Evolutionary conservation across 1,140 invertebrate genomes (phyloP), one percentile per base, ranked within the genome.

Genomic region (Vanessa tameamea): DNA sequence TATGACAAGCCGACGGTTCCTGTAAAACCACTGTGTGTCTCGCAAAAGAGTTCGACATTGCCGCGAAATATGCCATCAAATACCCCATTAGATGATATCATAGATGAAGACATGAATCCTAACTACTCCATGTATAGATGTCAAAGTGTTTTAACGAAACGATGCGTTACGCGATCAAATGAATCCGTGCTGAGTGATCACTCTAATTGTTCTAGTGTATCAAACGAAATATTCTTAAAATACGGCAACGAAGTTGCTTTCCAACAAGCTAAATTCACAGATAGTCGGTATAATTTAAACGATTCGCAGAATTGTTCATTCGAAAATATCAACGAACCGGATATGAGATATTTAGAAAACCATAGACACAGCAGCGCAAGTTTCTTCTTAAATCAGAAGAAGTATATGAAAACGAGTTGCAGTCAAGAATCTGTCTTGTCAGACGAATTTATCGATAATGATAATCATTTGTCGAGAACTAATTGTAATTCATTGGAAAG

Each of bases 381-480:
- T 79, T 95, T 95, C 86, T 95, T 95, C 76, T 83, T 95, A 16
- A 95, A 94, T 68, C 94, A 94, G 64, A 94, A 93, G 78, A 94
- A 95, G 66, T 89, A 90, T 72, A 93, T 93, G 90, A 93, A 93
- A 67, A 80, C 73, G 8, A 91, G 91, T 77, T 93, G 87, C 57
- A 96, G 96, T 72, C 96, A 97, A 84, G 96, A 97, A 81, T 97
- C 96, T 15, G 93, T 97, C 51, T 87, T 97, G 3, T 96, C 96
- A 1, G 96, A 96, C 77, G 95, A 95, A 81, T 93, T 91, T 61
- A 84, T 93, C 7, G 93, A 94, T 74, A 94, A 94, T 68, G 94
- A 95, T 51, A 94, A 94, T 78, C 94, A 94, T 20, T 92, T 94
- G 75, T 94, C 94, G 14, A 90, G 92, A 72, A 93, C 92, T 5